Evolutionary conservation across 2,797 vertebrate species (phyloP).

Genomic region (Cyprinodon diabolis): DNA sequence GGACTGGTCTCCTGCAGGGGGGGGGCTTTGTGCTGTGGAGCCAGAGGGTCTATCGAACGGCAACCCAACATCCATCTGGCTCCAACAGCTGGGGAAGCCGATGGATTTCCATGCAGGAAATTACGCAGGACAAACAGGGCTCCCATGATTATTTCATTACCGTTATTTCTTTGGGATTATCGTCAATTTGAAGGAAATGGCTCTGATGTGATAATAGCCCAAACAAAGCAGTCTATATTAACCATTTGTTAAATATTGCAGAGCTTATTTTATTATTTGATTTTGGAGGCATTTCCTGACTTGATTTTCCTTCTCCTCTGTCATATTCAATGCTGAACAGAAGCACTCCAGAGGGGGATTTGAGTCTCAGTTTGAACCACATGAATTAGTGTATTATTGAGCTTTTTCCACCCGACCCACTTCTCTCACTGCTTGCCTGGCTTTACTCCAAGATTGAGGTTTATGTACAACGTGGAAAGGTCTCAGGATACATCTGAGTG

Average conservation of each 20-base stretch:
- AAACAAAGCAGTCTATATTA: slow-evolving; percentile 34
- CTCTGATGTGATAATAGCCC: slow-evolving; percentile 28
- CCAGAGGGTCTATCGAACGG: slow-evolving; percentile 46
- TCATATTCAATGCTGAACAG: slow-evolving; percentile 25
- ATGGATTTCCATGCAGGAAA: slow-evolving; percentile 39
- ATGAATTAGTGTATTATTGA: slow-evolving; percentile 67
- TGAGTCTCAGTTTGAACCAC: slow-evolving; percentile 31
- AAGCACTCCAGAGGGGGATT: slow-evolving; percentile 4
- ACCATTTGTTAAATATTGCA: slow-evolving; percentile 47
- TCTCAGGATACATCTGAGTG: slow-evolving; percentile 47
- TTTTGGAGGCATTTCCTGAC: slow-evolving; percentile 58
- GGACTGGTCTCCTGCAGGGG: slow-evolving; percentile 29
- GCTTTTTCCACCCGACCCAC: slow-evolving; percentile 49
- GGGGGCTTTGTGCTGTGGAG: slow-evolving; percentile 48
- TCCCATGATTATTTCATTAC: slow-evolving; percentile 52
- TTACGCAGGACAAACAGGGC: slow-evolving; percentile 51
- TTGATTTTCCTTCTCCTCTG: slow-evolving; percentile 39
- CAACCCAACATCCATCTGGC: slow-evolving; percentile 77
- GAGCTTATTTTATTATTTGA: slow-evolving; percentile 26
- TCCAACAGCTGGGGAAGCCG: slow-evolving; percentile 71
- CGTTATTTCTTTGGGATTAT: slow-evolving; percentile 46
- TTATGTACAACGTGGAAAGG: slow-evolving; percentile 24
- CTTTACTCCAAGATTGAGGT: slow-evolving; percentile 35
- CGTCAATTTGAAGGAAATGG: slow-evolving; percentile 42
- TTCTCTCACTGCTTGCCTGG: slow-evolving; percentile 37